Conservation (phyloP, 2,113 vertebrate genomes). For the Heptranchias perlo region DNA sequence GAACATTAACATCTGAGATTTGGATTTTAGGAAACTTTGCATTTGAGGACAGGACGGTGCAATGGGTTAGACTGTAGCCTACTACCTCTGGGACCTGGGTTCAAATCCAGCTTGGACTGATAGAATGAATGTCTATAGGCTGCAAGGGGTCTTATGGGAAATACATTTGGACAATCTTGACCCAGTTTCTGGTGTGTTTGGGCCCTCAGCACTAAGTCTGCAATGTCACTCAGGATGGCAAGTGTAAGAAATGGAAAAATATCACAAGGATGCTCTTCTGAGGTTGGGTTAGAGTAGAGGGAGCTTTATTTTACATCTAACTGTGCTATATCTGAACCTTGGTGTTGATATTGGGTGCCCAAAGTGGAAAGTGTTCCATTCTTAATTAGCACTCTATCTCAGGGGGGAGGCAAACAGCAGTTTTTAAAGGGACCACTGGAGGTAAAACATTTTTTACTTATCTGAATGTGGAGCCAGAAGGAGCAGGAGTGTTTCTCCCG, state of each 20-base stretch:
- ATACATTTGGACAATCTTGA: neutral
- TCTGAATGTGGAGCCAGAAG: neutral
- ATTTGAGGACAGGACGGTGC: neutral
- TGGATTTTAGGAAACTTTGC: neutral
- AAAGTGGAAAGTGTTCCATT: neutral
- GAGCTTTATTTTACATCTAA: neutral
- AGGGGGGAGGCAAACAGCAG: too few species aligned
- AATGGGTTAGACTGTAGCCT: neutral
- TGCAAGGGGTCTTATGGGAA: neutral
- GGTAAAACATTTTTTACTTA: neutral
- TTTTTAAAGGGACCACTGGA: neutral
- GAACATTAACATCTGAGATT: neutral
- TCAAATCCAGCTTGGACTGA: neutral
- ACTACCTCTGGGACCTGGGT: neutral
- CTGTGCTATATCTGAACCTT: neutral
- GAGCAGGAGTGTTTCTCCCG: neutral
- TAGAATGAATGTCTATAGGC: neutral
- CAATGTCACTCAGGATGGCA: neutral
- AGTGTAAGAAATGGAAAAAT: neutral
- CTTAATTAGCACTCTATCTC: neutral
- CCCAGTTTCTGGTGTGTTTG: neutral
- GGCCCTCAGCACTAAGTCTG: too few species aligned
- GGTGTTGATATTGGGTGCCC: neutral
- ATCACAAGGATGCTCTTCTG: neutral
- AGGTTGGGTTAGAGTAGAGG: neutral